These are phyloP conservation scores for Pinna nobilis DNA, from an alignment of 1,140 invertebrate genomes.

Conservation along the genomic window DNA sequence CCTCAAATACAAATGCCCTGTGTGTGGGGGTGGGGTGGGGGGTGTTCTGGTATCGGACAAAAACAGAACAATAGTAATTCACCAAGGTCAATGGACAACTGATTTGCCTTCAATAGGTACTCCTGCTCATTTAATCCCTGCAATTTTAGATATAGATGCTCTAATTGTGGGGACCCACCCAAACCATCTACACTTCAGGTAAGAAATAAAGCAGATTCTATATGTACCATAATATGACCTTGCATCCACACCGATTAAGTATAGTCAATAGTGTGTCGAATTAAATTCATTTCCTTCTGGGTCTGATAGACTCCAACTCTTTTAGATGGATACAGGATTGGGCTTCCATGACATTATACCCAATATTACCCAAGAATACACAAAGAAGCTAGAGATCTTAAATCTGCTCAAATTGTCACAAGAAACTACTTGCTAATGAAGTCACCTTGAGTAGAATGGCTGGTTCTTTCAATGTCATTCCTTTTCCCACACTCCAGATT, in stretches of 20 bases:
- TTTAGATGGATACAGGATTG: neutral
- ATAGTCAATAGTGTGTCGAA: neutral
- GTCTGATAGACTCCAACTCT: neutral
- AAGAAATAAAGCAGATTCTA: too few species aligned
- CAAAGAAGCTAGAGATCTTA: neutral
- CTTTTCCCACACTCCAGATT: slow-evolving; percentile 18
- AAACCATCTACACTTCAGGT: neutral
- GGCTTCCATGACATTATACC: neutral
- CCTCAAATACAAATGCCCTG: neutral
- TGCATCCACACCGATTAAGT: neutral
- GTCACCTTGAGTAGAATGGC: neutral
- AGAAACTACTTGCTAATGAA: slow-evolving; percentile 19
- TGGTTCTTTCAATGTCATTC: slow-evolving; percentile 7
- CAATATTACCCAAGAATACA: neutral
- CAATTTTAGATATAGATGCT: neutral
- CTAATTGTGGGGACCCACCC: neutral
- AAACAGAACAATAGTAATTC: neutral
- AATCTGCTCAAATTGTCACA: neutral
- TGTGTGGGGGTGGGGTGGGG: neutral
- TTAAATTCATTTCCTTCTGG: neutral
- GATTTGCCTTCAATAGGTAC: neutral
- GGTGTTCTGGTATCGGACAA: neutral
- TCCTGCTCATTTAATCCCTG: neutral
- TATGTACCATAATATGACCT: too few species aligned
- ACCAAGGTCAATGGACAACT: neutral